Percentiles rank a stretch among this genome's conserved stretches.
Conservation (phyloP, 2,888 invertebrate genomes). For the Hartigia nigra region DNA sequence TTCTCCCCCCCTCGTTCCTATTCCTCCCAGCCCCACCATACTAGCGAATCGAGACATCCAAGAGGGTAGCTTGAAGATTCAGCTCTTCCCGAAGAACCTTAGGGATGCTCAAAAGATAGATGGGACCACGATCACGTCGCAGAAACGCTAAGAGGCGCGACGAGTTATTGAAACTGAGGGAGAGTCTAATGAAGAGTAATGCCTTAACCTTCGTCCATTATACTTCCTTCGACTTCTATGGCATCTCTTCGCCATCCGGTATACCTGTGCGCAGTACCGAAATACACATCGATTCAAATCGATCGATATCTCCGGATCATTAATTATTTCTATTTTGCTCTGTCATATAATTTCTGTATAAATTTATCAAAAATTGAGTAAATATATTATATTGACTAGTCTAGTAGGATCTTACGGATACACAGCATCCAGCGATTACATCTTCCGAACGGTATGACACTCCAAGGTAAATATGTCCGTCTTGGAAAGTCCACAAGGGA, state of each 20-base stretch:
- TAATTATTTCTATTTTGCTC: not conserved
- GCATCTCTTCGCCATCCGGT: not conserved
- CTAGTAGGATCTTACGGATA: not conserved
- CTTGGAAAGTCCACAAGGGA: not conserved
- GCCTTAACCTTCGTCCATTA: slow-evolving; percentile 15
- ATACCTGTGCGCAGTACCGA: not conserved
- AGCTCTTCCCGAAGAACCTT: slow-evolving; percentile 17
- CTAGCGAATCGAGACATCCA: not conserved
- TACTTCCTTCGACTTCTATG: not conserved
- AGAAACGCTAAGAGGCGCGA: slow-evolving; percentile 61
- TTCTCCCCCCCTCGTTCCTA: not conserved
- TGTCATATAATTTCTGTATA: not conserved
- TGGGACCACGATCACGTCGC: slow-evolving; percentile 49
- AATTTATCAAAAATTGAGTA: not conserved
- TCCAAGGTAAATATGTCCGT: not conserved
- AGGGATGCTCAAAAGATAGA: slow-evolving; percentile 52
- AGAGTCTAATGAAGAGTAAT: slow-evolving; percentile 61
- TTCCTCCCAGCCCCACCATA: not conserved
- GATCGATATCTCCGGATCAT: not conserved
- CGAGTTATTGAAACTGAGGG: slow-evolving; percentile 62
- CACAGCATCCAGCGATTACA: not conserved
- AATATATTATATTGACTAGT: not conserved
- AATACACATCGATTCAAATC: not conserved
- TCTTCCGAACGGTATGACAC: not conserved
- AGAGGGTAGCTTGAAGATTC: not conserved